Conservation (phyloP, 2,888 invertebrate species). For the Epinotia ramella region DNA sequence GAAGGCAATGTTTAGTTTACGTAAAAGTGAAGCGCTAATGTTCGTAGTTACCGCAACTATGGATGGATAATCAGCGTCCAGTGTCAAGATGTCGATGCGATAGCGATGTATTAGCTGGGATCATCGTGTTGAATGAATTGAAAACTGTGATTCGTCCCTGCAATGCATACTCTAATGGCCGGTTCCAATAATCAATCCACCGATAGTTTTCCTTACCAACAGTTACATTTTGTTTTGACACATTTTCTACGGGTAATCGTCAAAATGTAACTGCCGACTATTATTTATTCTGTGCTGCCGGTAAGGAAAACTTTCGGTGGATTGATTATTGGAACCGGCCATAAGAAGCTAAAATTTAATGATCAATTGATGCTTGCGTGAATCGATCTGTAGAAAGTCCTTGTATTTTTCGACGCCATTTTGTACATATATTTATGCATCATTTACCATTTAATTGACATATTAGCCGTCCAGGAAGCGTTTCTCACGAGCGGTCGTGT, state of each 20-base stretch:
- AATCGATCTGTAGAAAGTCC: not conserved
- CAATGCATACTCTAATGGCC: not conserved
- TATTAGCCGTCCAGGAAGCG: constrained; percentile 31
- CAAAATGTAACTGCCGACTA: no score
- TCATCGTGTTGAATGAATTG: not conserved
- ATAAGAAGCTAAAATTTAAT: not conserved
- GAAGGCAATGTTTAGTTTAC: constrained; percentile 46
- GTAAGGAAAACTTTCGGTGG: no score
- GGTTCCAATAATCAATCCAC: no score
- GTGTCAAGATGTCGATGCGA: constrained; percentile 27
- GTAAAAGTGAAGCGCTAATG: constrained; percentile 48
- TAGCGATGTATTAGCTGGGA: constrained; percentile 18
- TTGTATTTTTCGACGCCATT: not conserved
- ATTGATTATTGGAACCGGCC: no score
- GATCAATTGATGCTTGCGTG: no score
- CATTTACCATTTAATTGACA: constrained; percentile 24
- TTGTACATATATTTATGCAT: constrained; percentile 4
- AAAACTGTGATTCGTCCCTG: not conserved
- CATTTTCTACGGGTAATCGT: no score
- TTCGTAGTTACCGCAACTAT: constrained; percentile 29
- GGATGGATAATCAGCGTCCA: constrained; percentile 18
- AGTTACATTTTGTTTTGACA: no score
- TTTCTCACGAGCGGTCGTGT: constrained; percentile 41
- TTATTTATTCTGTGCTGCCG: no score
- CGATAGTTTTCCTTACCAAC: no score